These are phyloP conservation scores for Dermolepida albohirtum DNA, from an alignment of 2,888 invertebrate species.

Conservation along the genomic window DNA sequence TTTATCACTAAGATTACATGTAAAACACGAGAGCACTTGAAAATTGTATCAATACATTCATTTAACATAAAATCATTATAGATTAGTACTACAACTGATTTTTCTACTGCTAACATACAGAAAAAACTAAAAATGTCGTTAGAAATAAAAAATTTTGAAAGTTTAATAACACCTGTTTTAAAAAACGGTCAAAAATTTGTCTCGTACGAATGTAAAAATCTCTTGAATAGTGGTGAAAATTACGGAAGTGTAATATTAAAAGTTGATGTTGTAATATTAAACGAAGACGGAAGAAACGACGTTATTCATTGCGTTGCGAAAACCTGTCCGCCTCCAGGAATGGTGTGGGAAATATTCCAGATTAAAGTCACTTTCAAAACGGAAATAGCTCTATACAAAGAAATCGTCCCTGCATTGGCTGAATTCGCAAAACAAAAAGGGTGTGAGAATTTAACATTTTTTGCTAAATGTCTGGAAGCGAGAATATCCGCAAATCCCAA, in stretches of 20 bases:
- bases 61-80: no score
- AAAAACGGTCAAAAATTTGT: slow-evolving; percentile 16
- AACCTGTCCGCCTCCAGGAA: slow-evolving; percentile 66
- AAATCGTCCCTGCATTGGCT: slow-evolving; percentile 63
- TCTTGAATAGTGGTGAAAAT: slow-evolving; percentile 68
- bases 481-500: slow-evolving; percentile 56
- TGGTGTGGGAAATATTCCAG: slow-evolving; percentile 66
- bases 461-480: slow-evolving; percentile 66
- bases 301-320: slow-evolving; percentile 61
- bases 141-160: slow-evolving; percentile 15
- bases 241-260: slow-evolving; percentile 69
- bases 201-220: neutral
- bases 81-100: no score
- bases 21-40: no score
- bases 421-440: slow-evolving; percentile 62
- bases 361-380: slow-evolving; percentile 66
- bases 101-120: neutral
- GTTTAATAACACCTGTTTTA: neutral
- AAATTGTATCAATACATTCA: no score
- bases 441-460: slow-evolving; percentile 36
- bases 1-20: no score
- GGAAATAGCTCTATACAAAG: slow-evolving; percentile 67
- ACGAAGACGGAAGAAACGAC: slow-evolving; percentile 49
- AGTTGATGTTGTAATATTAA: slow-evolving; percentile 53
- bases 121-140: slow-evolving; percentile 10